A percentile compares a stretch with the other conserved stretches of the same genome.
These are phyloP conservation scores for Meliscaeva auricollis DNA, from an alignment of 2,888 invertebrate species.

Conservation along the genomic window DNA sequence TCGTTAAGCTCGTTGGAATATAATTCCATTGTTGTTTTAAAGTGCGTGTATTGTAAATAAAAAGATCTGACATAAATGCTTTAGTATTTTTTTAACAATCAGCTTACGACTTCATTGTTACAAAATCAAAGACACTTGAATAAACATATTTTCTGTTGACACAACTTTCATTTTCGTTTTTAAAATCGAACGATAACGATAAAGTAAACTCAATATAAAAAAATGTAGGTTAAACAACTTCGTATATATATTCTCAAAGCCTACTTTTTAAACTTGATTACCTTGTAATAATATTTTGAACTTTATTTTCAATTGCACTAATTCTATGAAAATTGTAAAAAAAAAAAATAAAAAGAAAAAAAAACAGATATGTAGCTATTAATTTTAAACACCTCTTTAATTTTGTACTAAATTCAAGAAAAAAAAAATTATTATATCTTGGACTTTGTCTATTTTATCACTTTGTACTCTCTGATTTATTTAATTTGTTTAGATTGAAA, in stretches of 20 bases:
- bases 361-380: background rate
- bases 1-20: too few species aligned
- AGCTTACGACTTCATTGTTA: background rate
- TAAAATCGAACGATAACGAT: background rate
- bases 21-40: too few species aligned
- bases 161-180: slow-evolving; percentile 14
- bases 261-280: background rate
- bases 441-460: slow-evolving; percentile 16
- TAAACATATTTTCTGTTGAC: background rate
- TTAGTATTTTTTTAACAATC: background rate
- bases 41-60: too few species aligned
- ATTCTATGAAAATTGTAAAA: background rate
- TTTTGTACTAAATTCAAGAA: slow-evolving; percentile 20
- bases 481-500: slow-evolving; percentile 15
- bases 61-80: background rate
- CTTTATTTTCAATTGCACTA: background rate
- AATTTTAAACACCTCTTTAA: background rate
- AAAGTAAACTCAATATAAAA: background rate
- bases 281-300: slow-evolving; percentile 11
- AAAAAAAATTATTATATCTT: slow-evolving; percentile 13
- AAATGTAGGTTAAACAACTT: slow-evolving; percentile 9
- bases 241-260: background rate
- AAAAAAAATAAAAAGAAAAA: background rate
- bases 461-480: background rate
- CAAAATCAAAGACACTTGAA: background rate